These are phyloP conservation scores for Salvelinus fontinalis DNA, from an alignment of 2,113 vertebrate species.

Conservation along the genomic window DNA sequence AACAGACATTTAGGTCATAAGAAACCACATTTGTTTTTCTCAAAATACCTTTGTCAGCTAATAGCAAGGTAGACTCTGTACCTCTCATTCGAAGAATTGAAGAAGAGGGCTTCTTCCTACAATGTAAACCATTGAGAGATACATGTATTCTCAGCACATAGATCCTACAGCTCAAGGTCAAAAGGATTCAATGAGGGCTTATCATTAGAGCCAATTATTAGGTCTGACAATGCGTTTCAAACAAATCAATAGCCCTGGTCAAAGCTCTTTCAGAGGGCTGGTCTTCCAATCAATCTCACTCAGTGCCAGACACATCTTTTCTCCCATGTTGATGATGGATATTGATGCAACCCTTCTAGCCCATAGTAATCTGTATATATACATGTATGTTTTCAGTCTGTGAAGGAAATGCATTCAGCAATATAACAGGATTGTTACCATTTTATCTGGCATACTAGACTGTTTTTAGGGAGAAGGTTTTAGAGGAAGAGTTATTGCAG, in stretches of 20 bases:
- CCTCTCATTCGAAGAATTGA: neutral
- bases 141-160: neutral
- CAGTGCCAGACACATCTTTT: no score
- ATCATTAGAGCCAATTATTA: conserved; percentile 89
- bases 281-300: conserved; percentile 50
- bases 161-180: conserved; percentile 79
- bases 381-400: no score
- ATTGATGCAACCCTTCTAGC: no score
- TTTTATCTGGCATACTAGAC: no score
- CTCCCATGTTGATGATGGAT: no score
- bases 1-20: no score
- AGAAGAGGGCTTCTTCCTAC: neutral
- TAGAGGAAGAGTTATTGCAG: no score
- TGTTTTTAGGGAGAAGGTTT: no score
- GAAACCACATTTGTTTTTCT: neutral
- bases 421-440: no score
- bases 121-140: neutral
- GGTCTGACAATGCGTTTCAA: conserved; percentile 80
- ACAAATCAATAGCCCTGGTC: conserved; percentile 79
- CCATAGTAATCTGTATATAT: no score
- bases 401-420: no score
- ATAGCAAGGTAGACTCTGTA: neutral
- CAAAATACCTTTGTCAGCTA: neutral
- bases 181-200: conserved; percentile 78
- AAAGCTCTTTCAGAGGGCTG: conserved; percentile 40